A percentile compares a stretch with the other conserved stretches of the same genome.
Conservation (phyloP, 1,140 invertebrate genomes). For the Scaptomyza montana region DNA sequence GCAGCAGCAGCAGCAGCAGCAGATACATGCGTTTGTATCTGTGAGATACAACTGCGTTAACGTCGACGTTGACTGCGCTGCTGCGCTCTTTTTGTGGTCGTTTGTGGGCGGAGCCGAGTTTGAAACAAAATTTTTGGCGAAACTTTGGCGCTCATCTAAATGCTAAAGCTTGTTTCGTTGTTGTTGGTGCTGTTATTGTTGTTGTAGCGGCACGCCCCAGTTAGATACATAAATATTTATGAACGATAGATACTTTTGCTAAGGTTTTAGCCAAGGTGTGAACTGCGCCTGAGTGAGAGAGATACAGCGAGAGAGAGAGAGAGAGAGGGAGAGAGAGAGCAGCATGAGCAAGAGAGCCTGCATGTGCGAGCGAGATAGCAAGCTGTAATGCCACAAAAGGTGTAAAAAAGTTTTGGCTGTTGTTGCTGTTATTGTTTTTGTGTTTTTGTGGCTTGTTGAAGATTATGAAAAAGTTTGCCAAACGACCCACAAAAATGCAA, state of each 20-base stretch:
- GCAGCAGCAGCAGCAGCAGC: constrained; percentile 23
- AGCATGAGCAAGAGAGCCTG: neutral
- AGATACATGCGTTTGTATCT: constrained; percentile 36
- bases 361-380: constrained; percentile 30
- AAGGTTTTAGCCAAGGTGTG: constrained; percentile 75
- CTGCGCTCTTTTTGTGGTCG: constrained; percentile 31
- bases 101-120: constrained; percentile 66
- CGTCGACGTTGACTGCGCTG: constrained; percentile 37
- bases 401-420: constrained; percentile 45
- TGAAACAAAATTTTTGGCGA: constrained; percentile 56
- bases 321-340: constrained; percentile 16
- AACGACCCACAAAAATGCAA: constrained; percentile 55
- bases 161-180: constrained; percentile 50
- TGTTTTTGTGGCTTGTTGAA: constrained; percentile 19
- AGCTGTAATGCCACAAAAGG: constrained; percentile 33
- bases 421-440: constrained; percentile 26
- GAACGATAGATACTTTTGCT: constrained; percentile 76
- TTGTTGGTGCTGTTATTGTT: constrained; percentile 35
- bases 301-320: constrained; percentile 6
- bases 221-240: constrained; percentile 83
- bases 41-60: constrained; percentile 49
- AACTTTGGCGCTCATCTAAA: constrained; percentile 70
- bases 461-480: constrained; percentile 78
- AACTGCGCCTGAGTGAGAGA: constrained; percentile 55
- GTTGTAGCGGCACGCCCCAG: constrained; percentile 78